Evolutionary conservation across 2,888 invertebrate genomes (phyloP), one percentile per base, ranked within the genome.

Genomic region (Synanthedon vespiformis): DNA sequence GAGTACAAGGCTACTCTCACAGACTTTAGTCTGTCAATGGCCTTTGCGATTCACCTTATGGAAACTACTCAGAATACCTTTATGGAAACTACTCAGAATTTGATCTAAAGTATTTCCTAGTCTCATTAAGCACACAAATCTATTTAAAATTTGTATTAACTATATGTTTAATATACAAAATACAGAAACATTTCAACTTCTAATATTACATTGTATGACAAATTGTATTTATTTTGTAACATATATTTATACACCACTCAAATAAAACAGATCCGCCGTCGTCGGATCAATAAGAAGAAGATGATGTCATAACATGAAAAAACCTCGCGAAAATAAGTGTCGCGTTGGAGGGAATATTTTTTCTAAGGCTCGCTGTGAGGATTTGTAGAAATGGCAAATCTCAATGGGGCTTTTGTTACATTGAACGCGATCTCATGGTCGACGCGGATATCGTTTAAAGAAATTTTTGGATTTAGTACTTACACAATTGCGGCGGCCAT

Each of bases 211-310:
- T 34, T 34, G 34, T 34, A 34, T 34, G 34, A 34, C 34, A 34
- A 34, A 34, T 34, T 34, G 34, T 34, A 2, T 34, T 34, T 34
- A 34, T 34, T 34, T 34, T 14, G 44, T 44, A n/a, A 44, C 14
- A 44, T 44, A n/a, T 44, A 14, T 44, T 44, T 44, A 14, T 44
- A 44, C 8, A 22, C 22, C 48, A 48, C 14, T 44, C 48, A 18
- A 48, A 48, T 48, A 48, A 48, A 34, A 48, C 18, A 48, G 8
- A 48, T 48, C 16, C 14, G 49, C 49, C 41, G 34, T 34, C 48
- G 27, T 41, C 50, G 13, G 18, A 41, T 16, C 52, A 53, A 53
- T 55, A 55, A 55, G 40, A 22, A 40, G 52, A 6, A 18, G 52
- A 50, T 52, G 50, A 56, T 56, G 54, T 52, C 22, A 27, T 48